Percentiles rank a stretch among this genome's conserved stretches.
Evolutionary conservation across 2,113 vertebrate genomes (phyloP).

Genomic region (Australoheros scitulus): DNA sequence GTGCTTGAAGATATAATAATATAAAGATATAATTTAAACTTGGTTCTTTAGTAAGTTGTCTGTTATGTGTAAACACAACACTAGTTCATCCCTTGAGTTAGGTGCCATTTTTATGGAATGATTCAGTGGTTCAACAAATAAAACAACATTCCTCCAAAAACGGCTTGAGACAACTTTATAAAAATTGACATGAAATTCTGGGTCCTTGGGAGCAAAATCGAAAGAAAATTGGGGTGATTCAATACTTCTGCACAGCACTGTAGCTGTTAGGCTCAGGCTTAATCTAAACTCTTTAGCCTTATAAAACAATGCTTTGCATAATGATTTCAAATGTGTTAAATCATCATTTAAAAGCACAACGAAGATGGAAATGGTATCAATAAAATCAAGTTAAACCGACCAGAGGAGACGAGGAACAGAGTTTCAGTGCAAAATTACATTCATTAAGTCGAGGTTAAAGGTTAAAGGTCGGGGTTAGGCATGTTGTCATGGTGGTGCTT

Average conservation of each 20-base stretch:
- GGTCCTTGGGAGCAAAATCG: background rate
- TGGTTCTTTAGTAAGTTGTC: too few species aligned
- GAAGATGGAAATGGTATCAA: background rate
- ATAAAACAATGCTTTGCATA: background rate
- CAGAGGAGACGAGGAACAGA: background rate
- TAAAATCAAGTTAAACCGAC: background rate
- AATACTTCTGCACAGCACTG: background rate
- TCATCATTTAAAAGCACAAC: background rate
- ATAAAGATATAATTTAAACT: too few species aligned
- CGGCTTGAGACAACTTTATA: background rate
- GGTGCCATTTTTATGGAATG: background rate
- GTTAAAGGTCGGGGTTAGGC: background rate
- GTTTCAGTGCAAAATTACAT: background rate
- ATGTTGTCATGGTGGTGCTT: background rate
- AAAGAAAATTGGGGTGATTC: background rate
- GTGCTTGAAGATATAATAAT: too few species aligned
- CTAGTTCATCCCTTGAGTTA: background rate
- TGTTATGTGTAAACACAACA: background rate
- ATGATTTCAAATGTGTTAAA: background rate
- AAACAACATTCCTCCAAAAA: too few species aligned
- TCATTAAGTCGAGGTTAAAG: background rate
- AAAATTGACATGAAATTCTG: background rate
- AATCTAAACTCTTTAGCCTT: background rate
- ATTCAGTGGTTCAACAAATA: background rate
- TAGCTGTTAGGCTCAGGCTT: background rate